Base-by-base conservation (phyloP, 2,113 vertebrate species). In the Garra rufa region DNA sequence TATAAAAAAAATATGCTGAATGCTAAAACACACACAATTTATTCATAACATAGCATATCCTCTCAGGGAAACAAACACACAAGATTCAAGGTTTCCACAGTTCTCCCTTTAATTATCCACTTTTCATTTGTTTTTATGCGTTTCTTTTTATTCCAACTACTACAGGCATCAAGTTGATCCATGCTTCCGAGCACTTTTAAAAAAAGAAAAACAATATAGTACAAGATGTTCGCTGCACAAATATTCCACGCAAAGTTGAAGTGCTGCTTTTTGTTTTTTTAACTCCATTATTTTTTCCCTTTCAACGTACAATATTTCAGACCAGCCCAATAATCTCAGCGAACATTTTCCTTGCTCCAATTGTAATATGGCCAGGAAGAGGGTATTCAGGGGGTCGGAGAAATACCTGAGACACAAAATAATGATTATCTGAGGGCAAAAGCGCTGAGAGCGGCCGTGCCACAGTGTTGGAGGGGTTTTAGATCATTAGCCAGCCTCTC, bases 401-500 rank as follows among this genome's bases (percentile, higher is more conserved):
- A 88, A 88, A 91, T 92, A 91, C 91, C 85, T 90, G 89, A 92
- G 85, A 84, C 21, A 90, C 85, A 91, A 90, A 87, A 91, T 71
- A 82, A 92, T 94, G 94, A 89, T 93, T 93, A 91, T 91, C 91
- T 87, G 89, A 86, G 91, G 94, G 94, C 95, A 92, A 96, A 95
- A 95, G 95, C 91, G 91, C 94, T 52, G 92, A 91, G 94, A 92
- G 93, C 91, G 92, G 93, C 93, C 92, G 90, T 93, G 89, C 93
- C 94, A 93, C 90, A 92, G 89, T 92, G 94, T 95, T 94, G 95
- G 91, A 93, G 93, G 94, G 95, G 95, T 95, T 96, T 97, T 96
- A 96, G 96, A 97, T 96, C 95, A 95, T 95, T 97, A 96, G 94
- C 94, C 93, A 92, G 94, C 91, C 95, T 94, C 95, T 93, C 95